phyloP scores from a whole-genome alignment of 2,888 invertebrate genomes.

The Rugalucina vietnamica region DNA sequence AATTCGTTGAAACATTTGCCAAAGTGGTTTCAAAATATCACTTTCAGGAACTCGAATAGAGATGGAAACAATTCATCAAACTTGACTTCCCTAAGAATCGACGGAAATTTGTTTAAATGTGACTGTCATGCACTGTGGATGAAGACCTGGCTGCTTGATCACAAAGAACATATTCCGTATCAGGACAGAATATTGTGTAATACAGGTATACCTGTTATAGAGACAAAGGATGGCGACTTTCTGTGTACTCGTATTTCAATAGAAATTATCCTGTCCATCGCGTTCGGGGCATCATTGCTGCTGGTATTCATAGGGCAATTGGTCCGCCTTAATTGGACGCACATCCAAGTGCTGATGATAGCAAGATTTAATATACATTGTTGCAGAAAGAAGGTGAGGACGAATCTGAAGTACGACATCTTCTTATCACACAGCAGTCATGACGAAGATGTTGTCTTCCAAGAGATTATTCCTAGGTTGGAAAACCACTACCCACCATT shows the following conservation, averaged over 20 bases:
- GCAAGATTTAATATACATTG: slow-evolving; percentile 23
- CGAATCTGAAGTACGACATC: slow-evolving; percentile 31
- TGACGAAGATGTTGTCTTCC: slow-evolving; percentile 35
- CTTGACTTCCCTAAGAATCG: slow-evolving; percentile 30
- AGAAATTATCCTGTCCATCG: background rate
- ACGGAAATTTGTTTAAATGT: slow-evolving; percentile 64
- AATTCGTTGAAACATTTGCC: slow-evolving; percentile 57
- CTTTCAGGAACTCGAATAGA: slow-evolving; percentile 27
- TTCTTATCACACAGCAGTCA: slow-evolving; percentile 48
- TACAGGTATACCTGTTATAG: slow-evolving; percentile 10
- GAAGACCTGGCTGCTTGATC: slow-evolving; percentile 62
- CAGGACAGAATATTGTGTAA: slow-evolving; percentile 38
- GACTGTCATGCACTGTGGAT: slow-evolving; percentile 69
- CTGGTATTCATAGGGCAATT: background rate
- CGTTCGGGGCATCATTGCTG: background rate
- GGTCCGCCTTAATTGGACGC: background rate
- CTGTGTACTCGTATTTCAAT: background rate
- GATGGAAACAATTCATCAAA: too few species aligned
- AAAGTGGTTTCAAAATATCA: too few species aligned
- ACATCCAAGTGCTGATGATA: slow-evolving; percentile 34
- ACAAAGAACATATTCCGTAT: slow-evolving; percentile 10
- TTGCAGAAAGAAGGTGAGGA: slow-evolving; percentile 9
- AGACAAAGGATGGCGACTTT: slow-evolving; percentile 36
- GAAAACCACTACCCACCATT: slow-evolving; percentile 31
- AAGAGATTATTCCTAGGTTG: slow-evolving; percentile 7